Percentiles rank a stretch among this genome's conserved stretches.
Conservation (phyloP, 2,797 vertebrate species). For the Manis javanica region DNA sequence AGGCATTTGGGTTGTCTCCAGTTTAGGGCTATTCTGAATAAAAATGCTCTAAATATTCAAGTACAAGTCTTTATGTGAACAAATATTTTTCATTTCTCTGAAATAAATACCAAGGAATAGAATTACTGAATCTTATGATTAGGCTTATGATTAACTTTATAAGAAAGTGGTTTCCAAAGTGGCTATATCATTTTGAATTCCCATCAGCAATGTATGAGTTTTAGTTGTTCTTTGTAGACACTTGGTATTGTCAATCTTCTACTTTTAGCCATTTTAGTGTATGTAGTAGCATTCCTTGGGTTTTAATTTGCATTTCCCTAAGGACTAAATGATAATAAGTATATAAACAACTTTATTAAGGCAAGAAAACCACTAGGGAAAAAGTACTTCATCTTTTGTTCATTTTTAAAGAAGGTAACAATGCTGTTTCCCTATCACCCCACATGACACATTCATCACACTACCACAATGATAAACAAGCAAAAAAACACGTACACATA, state of each 20-base stretch:
- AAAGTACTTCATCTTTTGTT: neutral
- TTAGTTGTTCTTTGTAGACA: neutral
- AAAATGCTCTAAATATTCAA: neutral
- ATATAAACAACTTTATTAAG: slow-evolving; percentile 19
- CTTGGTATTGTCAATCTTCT: neutral
- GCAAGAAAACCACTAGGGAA: neutral
- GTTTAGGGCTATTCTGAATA: neutral
- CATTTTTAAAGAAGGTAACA: slow-evolving; percentile 23
- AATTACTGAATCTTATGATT: neutral
- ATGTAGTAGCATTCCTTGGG: neutral
- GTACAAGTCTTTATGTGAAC: neutral
- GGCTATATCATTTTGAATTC: neutral
- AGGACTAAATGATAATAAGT: slow-evolving; percentile 21
- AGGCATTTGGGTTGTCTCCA: neutral
- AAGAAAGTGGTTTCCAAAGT: slow-evolving; percentile 6
- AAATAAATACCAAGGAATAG: neutral
- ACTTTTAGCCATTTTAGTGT: neutral
- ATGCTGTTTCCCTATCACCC: neutral
- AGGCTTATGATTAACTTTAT: neutral
- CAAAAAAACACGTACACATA: neutral
- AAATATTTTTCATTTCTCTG: slow-evolving; percentile 31
- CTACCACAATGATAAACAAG: neutral
- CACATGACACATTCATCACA: neutral
- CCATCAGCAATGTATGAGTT: neutral
- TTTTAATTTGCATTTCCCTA: slow-evolving; percentile 39